A percentile compares a stretch with the other conserved stretches of the same genome.
Evolutionary conservation across 2,888 invertebrate species (phyloP).

Genomic region (Morpho helenor): DNA sequence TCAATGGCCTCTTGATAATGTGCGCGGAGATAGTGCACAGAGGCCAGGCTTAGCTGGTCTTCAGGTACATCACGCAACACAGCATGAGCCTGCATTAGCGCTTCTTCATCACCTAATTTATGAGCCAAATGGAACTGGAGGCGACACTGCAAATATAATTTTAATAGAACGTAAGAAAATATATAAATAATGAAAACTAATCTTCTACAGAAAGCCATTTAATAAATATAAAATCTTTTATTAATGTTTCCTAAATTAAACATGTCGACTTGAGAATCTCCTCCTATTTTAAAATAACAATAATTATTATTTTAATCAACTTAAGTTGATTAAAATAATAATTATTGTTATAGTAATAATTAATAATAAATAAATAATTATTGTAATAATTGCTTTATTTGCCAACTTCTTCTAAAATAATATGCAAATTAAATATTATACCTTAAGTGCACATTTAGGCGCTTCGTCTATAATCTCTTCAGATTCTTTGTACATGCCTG

Average conservation of each 20-base stretch:
- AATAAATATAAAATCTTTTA: no score
- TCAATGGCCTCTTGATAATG: constrained; percentile 99
- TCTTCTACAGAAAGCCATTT: no score
- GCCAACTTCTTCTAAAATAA: neutral
- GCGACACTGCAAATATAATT: constrained; percentile 79
- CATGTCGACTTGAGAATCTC: no score
- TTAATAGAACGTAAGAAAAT: neutral
- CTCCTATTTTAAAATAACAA: no score
- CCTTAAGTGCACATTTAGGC: constrained; percentile 81
- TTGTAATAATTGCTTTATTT: no score
- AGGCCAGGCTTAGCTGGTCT: constrained; percentile 96
- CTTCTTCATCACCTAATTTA: constrained; percentile 93
- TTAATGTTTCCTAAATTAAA: no score
- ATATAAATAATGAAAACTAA: no score
- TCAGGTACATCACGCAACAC: constrained; percentile 92
- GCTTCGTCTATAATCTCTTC: constrained; percentile 83
- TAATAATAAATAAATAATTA: no score
- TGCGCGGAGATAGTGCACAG: constrained; percentile 96
- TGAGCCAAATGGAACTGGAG: constrained; percentile 95
- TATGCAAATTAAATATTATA: constrained; percentile 26
- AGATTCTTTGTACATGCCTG: constrained; percentile 82
- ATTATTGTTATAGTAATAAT: no score
- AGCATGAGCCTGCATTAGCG: constrained; percentile 90
- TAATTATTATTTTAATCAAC: no score
- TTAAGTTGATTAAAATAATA: no score